Base-by-base conservation (phyloP, 2,797 vertebrate genomes). In the Spheniscus humboldti region DNA sequence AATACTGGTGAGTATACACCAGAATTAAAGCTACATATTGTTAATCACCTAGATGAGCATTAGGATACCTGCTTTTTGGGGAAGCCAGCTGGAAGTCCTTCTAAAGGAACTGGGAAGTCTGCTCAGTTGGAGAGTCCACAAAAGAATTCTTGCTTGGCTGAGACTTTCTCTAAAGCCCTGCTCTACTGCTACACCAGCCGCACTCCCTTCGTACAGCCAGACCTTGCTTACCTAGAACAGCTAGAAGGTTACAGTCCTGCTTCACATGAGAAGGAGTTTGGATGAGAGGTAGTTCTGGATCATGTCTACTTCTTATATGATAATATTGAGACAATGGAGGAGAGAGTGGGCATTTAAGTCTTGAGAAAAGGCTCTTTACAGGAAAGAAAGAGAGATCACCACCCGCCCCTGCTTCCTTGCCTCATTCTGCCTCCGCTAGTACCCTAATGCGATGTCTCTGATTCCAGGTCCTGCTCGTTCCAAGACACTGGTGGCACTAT, bases 401-500 rank as follows among this genome's bases (percentile, higher is more conserved):
- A 47, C 24, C 39, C 18, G 53, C 19, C 5, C 7, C 33, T 30
- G 0, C 39, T 33, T 78, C 66, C 27, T 92, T 86, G 53, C 35
- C 35, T 86, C 25, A 10, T 76, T 86, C 53, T 81, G 37, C 37
- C 31, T 80, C 53, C 86, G 12, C 47, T 79, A 56, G 45, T 76
- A 19, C 67, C 50, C 80, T 97, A 79, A 97, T 17, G 11, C 6
- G 1, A 6, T 69, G 57, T 97, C 56, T 95, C 91, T 18, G 11
- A 72, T 97, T 97, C 48, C 98, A 99, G 99, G 99, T 99, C 96
- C 98, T 99, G 57, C 98, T 98, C 14, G 98, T 99, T 86, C 99
- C 99, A 86, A 98, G 98, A 90, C 99, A 99, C 94, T 99, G 99
- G 99, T 99, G 99, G 99, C 99, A 99, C 98, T 99, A 99, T 2